A percentile compares a stretch with the other conserved stretches of the same genome.
Evolutionary conservation across 2,113 vertebrate genomes (phyloP).

Genomic region (Psilopsiagon aymara): DNA sequence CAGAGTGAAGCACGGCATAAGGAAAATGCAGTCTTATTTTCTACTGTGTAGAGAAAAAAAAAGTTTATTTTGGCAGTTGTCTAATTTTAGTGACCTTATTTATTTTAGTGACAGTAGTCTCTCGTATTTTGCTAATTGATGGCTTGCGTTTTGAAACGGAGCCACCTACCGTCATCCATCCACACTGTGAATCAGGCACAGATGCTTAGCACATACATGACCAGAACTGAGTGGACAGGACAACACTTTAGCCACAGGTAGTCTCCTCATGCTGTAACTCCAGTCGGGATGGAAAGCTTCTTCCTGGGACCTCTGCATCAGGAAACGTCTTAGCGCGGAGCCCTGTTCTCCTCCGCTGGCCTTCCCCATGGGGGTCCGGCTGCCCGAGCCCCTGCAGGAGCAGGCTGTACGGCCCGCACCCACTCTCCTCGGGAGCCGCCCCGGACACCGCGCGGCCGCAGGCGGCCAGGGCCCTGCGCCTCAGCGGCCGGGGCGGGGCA

Average conservation of each 20-base stretch:
- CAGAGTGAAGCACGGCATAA: not conserved
- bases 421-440: not conserved
- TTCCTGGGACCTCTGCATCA: rapidly evolving
- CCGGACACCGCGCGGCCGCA: not conserved
- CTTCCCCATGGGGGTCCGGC: not conserved
- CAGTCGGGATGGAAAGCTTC: rapidly evolving
- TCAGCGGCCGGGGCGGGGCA: not conserved
- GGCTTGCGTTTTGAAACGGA: not conserved
- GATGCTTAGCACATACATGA: rapidly evolving
- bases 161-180: rapidly evolving
- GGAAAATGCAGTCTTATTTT: not conserved
- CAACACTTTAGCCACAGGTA: rapidly evolving
- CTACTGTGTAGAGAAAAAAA: too few relatives aligned
- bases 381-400: not conserved
- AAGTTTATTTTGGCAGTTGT: rapidly evolving
- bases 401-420: too few relatives aligned
- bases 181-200: rapidly evolving
- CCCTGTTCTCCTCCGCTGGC: not conserved
- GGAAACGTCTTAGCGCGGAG: rapidly evolving
- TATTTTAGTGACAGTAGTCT: not conserved
- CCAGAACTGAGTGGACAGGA: rapidly evolving
- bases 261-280: not conserved
- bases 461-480: not conserved
- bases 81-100: not conserved
- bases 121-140: rapidly evolving